A percentile compares a stretch with the other conserved stretches of the same genome.
Evolutionary conservation across 2,888 invertebrate genomes (phyloP).

Genomic region (Mesodorylaimus sp.): DNA sequence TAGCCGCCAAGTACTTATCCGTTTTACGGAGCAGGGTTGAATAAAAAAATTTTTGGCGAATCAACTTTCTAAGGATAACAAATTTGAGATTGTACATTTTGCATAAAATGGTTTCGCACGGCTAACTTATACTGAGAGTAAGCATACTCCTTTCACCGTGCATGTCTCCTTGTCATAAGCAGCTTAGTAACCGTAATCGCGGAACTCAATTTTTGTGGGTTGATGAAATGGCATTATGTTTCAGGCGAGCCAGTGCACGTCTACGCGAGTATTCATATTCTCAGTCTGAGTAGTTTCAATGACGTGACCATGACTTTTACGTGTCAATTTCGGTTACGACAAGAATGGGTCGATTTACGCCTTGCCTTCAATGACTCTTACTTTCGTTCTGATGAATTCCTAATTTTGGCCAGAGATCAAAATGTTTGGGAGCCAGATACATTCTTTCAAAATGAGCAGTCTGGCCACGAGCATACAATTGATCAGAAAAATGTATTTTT

Average conservation of each 20-base stretch:
- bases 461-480: slow-evolving; percentile 8
- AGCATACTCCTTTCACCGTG: too few relatives aligned
- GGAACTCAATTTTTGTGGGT: too few relatives aligned
- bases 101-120: too few relatives aligned
- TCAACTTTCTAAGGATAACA: too few relatives aligned
- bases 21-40: too few relatives aligned
- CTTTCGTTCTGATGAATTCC: background rate
- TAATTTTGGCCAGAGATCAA: slow-evolving; percentile 1
- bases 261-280: background rate
- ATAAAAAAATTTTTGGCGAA: too few relatives aligned
- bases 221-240: too few relatives aligned
- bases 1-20: too few relatives aligned
- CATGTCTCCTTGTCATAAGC: too few relatives aligned
- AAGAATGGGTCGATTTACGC: slow-evolving; percentile 8
- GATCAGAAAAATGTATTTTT: slow-evolving; percentile 7
- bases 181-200: too few relatives aligned
- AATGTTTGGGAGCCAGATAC: slow-evolving; percentile 11
- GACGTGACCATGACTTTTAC: slow-evolving; percentile 11
- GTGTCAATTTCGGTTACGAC: slow-evolving; percentile 10
- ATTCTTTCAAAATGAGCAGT: slow-evolving; percentile 11
- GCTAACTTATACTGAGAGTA: too few relatives aligned
- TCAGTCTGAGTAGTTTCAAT: slow-evolving; percentile 8
- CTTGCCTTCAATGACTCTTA: background rate
- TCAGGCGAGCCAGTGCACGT: slow-evolving; percentile 1
- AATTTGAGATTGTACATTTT: too few relatives aligned